These are phyloP conservation scores for Cecidostiba fungosa DNA, from an alignment of 2,888 invertebrate genomes.

Conservation along the genomic window DNA sequence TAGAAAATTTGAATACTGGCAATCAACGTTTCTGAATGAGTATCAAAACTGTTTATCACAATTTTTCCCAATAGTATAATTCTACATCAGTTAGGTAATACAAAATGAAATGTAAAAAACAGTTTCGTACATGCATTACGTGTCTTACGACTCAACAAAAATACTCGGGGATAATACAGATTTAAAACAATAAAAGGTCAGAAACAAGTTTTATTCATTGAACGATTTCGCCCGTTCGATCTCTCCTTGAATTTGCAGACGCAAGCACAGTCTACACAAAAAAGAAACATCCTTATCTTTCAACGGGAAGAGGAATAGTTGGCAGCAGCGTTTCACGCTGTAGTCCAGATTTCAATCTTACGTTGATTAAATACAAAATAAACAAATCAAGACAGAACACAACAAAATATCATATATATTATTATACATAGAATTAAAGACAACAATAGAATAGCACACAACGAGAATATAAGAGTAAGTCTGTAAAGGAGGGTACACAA, in stretches of 20 bases:
- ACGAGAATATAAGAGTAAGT: conserved; percentile 30
- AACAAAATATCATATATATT: conserved; percentile 25
- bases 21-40: too few species aligned
- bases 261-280: conserved; percentile 34
- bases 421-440: conserved; percentile 32
- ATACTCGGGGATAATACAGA: not conserved
- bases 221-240: not conserved
- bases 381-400: conserved; percentile 13
- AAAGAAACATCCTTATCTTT: conserved; percentile 4
- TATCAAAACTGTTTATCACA: not conserved
- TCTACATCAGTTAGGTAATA: not conserved
- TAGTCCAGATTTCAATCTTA: not conserved
- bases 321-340: conserved; percentile 9
- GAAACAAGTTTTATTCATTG: not conserved
- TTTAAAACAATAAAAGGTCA: not conserved
- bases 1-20: not conserved
- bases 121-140: conserved; percentile 2
- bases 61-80: not conserved
- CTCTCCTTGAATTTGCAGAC: not conserved
- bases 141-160: not conserved
- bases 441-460: conserved; percentile 32
- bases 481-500: conserved; percentile 22
- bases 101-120: not conserved
- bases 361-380: conserved; percentile 1
- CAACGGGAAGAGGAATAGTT: not conserved